Conservation (phyloP, 2,888 invertebrate species). For the Phengaris alcon region DNA sequence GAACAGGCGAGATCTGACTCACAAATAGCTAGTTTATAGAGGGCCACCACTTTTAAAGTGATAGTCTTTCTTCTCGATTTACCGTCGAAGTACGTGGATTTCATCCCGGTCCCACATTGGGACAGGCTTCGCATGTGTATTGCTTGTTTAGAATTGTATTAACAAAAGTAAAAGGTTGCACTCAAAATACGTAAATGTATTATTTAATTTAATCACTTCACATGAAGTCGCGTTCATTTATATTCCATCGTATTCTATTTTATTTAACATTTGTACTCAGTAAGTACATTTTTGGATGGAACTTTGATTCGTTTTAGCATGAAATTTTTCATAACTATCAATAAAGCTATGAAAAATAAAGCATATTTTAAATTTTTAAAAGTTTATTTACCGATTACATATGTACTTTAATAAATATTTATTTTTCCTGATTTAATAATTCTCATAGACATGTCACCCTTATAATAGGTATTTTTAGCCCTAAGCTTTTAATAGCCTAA, state of each 20-base stretch:
- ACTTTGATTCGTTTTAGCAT: no score
- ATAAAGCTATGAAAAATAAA: no score
- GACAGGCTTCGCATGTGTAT: conserved; percentile 49
- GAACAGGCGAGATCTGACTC: conserved; percentile 59
- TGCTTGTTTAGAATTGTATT: conserved; percentile 43
- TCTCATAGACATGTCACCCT: no score
- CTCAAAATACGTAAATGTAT: conserved; percentile 12
- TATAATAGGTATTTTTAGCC: no score
- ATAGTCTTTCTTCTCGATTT: conserved; percentile 67
- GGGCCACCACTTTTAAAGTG: conserved; percentile 63
- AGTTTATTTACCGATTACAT: no score
- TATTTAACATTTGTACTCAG: conserved; percentile 4
- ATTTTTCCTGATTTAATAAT: no score
- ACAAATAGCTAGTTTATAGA: conserved; percentile 64
- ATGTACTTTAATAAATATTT: no score
- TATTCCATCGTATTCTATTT: conserved; percentile 5
- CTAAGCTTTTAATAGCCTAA: no score
- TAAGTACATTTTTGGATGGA: conserved; percentile 11
- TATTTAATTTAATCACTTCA: conserved; percentile 23
- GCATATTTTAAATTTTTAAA: no score
- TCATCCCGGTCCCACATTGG: conserved; percentile 47
- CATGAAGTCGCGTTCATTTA: conserved; percentile 1
- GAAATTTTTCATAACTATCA: no score
- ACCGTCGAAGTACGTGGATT: conserved; percentile 57
- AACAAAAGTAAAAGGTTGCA: conserved; percentile 24